Evolutionary conservation across 2,888 invertebrate genomes (phyloP).

Genomic region (Digitonthophagus gazella): DNA sequence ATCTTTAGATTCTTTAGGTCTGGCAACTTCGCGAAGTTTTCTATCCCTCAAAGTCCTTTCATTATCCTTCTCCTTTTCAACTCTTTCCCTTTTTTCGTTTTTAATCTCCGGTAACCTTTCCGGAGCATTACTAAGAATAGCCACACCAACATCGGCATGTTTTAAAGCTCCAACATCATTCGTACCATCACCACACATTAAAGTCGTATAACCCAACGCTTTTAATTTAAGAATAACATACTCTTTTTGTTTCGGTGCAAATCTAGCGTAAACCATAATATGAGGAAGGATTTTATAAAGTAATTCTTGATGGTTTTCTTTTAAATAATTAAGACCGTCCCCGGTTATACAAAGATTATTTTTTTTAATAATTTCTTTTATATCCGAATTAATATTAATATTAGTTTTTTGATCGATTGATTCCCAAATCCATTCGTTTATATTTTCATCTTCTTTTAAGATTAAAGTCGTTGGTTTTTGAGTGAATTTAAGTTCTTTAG

Average conservation of each 20-base stretch:
- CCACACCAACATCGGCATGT: slow-evolving; percentile 96
- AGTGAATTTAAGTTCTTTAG: slow-evolving; percentile 87
- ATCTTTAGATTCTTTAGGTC: slow-evolving; percentile 38
- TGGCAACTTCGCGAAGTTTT: slow-evolving; percentile 32
- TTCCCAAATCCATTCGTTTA: slow-evolving; percentile 73
- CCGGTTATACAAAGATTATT: slow-evolving; percentile 96
- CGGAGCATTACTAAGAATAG: slow-evolving; percentile 81
- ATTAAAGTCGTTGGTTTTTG: slow-evolving; percentile 67
- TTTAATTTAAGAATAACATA: slow-evolving; percentile 88
- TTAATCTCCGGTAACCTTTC: slow-evolving; percentile 54
- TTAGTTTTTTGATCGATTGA: slow-evolving; percentile 66
- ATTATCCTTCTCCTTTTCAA: slow-evolving; percentile 39
- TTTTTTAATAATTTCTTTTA: slow-evolving; percentile 53
- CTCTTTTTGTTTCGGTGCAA: slow-evolving; percentile 99
- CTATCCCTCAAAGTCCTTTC: slow-evolving; percentile 33
- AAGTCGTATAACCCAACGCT: slow-evolving; percentile 79
- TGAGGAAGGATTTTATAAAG: slow-evolving; percentile 76
- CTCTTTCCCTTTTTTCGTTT: slow-evolving; percentile 35
- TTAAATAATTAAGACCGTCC: slow-evolving; percentile 75
- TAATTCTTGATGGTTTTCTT: slow-evolving; percentile 61
- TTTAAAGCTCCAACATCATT: slow-evolving; percentile 99
- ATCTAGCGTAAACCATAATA: slow-evolving; percentile 91
- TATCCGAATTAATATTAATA: slow-evolving; percentile 36
- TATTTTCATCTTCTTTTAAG: slow-evolving; percentile 53
- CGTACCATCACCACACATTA: slow-evolving; percentile 99